Evolutionary conservation across 2,888 invertebrate genomes (phyloP).

Genomic region (Tupiocoris notatus): DNA sequence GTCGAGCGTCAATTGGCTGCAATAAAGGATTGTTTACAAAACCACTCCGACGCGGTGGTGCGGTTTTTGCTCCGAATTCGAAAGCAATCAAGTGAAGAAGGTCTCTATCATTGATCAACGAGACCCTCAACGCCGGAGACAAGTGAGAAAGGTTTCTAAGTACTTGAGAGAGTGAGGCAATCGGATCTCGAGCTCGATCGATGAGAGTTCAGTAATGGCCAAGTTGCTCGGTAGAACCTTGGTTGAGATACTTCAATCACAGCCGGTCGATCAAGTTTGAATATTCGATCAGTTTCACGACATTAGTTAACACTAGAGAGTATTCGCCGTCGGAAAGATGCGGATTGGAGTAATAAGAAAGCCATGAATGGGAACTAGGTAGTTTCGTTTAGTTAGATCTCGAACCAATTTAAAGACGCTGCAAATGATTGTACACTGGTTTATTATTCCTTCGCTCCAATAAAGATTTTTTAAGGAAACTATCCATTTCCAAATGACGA

Average conservation of each 20-base stretch:
- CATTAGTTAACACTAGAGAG: background rate
- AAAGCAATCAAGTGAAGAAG: background rate
- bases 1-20: background rate
- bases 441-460: too few species aligned
- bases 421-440: too few species aligned
- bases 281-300: background rate
- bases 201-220: background rate
- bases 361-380: too few species aligned
- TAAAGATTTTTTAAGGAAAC: too few species aligned
- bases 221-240: background rate
- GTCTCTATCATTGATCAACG: background rate
- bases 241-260: background rate
- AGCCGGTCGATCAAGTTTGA: background rate
- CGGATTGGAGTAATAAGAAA: too few species aligned
- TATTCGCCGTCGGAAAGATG: too few species aligned
- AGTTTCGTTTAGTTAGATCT: too few species aligned
- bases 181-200: background rate
- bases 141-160: background rate
- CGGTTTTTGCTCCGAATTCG: background rate
- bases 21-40: background rate
- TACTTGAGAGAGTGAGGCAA: background rate
- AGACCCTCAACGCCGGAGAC: background rate
- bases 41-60: background rate
- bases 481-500: too few species aligned
- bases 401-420: too few species aligned